phyloP scores from a whole-genome alignment of 2,797 vertebrate species.

The Catharus ustulatus region DNA sequence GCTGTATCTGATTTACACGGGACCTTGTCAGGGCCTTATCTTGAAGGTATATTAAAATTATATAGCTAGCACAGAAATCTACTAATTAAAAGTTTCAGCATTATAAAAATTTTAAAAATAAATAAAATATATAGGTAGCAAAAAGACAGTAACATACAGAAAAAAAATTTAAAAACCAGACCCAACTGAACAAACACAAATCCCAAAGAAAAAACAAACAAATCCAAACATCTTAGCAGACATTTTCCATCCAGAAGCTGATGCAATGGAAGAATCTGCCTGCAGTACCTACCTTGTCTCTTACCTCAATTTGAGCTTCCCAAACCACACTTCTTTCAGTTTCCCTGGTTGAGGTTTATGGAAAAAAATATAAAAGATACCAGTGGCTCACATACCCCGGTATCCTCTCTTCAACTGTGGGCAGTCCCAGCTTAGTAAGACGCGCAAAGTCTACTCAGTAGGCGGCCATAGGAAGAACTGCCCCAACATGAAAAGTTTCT shows the following conservation, averaged over 20 bases:
- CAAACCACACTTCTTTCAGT: neutral
- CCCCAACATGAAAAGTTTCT: neutral
- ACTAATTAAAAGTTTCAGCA: neutral
- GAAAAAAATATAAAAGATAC: neutral
- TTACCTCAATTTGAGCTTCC: neutral
- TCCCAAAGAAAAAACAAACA: neutral
- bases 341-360: neutral
- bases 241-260: neutral
- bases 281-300: neutral
- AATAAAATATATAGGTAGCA: neutral
- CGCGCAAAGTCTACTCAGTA: neutral
- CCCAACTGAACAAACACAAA: neutral
- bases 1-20: conserved; percentile 19
- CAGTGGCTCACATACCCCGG: neutral
- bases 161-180: neutral
- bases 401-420: neutral
- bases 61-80: neutral
- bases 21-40: neutral
- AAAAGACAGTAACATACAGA: neutral
- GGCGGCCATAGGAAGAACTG: neutral
- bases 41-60: neutral
- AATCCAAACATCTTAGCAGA: neutral
- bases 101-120: neutral
- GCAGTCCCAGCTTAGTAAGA: neutral
- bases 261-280: neutral